Percentiles rank a stretch among this genome's conserved stretches.
These are phyloP conservation scores for Mallotus villosus DNA, from an alignment of 2,797 vertebrate species.

Conservation along the genomic window DNA sequence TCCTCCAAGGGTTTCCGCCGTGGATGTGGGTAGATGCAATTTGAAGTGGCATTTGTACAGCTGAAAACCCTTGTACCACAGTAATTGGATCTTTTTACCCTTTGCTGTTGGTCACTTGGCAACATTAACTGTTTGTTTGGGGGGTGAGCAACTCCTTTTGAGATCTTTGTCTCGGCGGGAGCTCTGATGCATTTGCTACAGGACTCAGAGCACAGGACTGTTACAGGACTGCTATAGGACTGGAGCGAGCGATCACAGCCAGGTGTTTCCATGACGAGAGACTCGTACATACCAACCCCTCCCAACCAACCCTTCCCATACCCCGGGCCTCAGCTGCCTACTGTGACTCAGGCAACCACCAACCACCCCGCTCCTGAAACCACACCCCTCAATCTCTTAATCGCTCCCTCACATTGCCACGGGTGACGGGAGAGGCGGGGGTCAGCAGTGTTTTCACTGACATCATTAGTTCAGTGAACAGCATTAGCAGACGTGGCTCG, in stretches of 20 bases:
- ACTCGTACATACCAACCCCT: not conserved
- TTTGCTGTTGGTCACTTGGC: conserved; percentile 66
- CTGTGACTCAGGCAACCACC: conserved; percentile 24
- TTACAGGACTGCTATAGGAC: no score
- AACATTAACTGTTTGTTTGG: conserved; percentile 24
- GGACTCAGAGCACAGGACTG: no score
- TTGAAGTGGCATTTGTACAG: conserved; percentile 78
- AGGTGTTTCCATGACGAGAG: conserved; percentile 13
- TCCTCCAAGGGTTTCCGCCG: conserved; percentile 62
- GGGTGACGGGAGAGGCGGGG: conserved; percentile 19
- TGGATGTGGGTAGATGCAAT: conserved; percentile 72
- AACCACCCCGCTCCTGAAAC: not conserved
- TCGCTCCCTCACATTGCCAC: conserved; percentile 9
- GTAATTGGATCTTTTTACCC: conserved; percentile 83
- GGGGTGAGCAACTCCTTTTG: not conserved
- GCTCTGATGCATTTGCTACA: not conserved
- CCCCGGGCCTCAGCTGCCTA: not conserved
- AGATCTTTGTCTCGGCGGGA: not conserved
- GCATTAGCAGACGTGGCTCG: conserved; percentile 23
- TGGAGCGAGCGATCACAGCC: not conserved
- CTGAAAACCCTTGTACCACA: conserved; percentile 75
- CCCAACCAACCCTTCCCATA: not conserved
- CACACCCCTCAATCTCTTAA: not conserved
- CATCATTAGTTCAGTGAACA: conserved; percentile 45
- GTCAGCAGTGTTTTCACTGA: conserved; percentile 29